Conservation (phyloP, 2,888 invertebrate species). For the Sthenelais limicola region DNA sequence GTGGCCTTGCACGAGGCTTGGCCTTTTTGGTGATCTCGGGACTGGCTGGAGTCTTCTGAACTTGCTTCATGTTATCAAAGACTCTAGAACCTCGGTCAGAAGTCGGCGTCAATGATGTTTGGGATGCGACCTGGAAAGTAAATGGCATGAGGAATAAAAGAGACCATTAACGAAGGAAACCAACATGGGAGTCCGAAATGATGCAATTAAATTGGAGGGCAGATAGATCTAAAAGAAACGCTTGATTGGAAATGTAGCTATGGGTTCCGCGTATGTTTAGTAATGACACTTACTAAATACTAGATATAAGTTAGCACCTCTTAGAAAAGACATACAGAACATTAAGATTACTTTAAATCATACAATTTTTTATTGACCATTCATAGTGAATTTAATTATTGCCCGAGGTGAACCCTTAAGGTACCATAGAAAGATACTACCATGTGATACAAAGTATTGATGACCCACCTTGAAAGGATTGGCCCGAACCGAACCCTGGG, state of each 20-base stretch:
- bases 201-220: background rate
- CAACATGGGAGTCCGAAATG: background rate
- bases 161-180: background rate
- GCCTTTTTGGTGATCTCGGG: background rate
- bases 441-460: background rate
- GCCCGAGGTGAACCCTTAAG: too few relatives aligned
- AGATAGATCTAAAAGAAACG: too few relatives aligned
- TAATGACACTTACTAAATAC: too few relatives aligned
- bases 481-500: slow-evolving; percentile 48
- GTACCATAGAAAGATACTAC: too few relatives aligned
- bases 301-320: too few relatives aligned
- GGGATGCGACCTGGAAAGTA: slow-evolving; percentile 7
- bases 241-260: too few relatives aligned
- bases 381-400: too few relatives aligned
- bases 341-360: too few relatives aligned
- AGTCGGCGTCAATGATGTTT: background rate
- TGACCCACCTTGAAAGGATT: slow-evolving; percentile 63
- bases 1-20: background rate
- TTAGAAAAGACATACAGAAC: too few relatives aligned
- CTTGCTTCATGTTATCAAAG: slow-evolving; percentile 62
- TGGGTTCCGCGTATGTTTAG: too few relatives aligned
- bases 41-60: background rate
- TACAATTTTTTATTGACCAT: too few relatives aligned
- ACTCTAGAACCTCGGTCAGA: slow-evolving; percentile 59
- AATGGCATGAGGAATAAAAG: background rate